Percentiles rank a stretch among this genome's conserved stretches.
Conservation (phyloP, 2,888 invertebrate species). For the Parapristionchus giblindavisi region DNA sequence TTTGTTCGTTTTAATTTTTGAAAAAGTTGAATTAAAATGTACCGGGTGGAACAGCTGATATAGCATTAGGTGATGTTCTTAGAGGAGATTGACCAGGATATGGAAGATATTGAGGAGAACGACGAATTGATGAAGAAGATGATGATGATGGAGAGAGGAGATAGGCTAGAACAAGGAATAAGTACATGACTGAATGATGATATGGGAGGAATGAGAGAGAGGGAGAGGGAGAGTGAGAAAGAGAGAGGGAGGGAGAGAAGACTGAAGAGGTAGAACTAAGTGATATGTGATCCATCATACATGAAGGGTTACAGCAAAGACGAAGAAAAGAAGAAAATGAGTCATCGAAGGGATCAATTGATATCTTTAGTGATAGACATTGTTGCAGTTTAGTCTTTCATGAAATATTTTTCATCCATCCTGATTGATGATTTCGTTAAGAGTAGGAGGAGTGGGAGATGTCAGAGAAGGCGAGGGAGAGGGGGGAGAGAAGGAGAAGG, state of each 20-base stretch:
- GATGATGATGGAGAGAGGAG: background rate
- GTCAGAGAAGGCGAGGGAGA: background rate
- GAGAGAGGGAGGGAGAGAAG: background rate
- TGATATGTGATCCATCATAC: slow-evolving; percentile 27
- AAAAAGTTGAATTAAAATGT: background rate
- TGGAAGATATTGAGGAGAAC: background rate
- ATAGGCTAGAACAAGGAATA: background rate
- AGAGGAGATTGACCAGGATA: background rate
- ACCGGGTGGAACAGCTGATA: background rate
- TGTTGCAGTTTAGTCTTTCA: too few species aligned
- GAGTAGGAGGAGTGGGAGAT: background rate
- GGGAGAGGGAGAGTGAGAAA: slow-evolving; percentile 13
- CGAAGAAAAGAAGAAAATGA: background rate
- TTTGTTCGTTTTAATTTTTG: background rate
- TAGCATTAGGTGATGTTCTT: background rate
- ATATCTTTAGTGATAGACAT: too few species aligned
- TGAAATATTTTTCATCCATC: too few species aligned
- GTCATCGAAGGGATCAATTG: background rate
- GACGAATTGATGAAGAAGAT: background rate
- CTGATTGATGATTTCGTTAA: background rate
- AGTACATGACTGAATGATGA: slow-evolving; percentile 11
- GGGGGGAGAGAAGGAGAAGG: background rate
- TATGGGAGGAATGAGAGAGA: background rate
- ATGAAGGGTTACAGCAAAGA: background rate
- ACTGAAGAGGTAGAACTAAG: background rate